Base-by-base conservation (phyloP, 92 coral and sea anemone species). In the Zoanthus sansibaricus region DNA sequence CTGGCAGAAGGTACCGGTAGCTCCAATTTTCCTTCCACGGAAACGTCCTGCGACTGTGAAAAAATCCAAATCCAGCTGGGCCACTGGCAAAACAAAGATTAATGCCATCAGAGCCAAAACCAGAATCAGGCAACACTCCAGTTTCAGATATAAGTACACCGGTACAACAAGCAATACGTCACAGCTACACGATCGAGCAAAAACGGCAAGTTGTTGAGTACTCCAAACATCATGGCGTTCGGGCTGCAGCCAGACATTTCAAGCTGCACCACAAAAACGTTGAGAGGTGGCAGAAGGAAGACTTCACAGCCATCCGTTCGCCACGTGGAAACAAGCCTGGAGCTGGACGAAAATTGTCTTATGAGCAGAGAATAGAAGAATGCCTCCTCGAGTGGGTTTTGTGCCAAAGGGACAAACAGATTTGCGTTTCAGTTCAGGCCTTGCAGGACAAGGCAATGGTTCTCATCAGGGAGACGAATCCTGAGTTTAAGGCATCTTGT, bases 191-290 rank as follows among this genome's bases (percentile, higher is more conserved):
- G 73, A 68, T 68, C 30, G 37, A 68, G 37, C 75, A 70, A 42
- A 55, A 55, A 55, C 61, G 61, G 61, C 13, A 6, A 55, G 78
- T 73, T 42, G 58, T 73, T 3, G 56, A 73, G 55, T 73, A 73
- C 55, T 10, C 32, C 1, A 73, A 73, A 73, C 78, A 73, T 16
- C 32, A n/a, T 73, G 78, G 78, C 20, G 49, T 73, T 73, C 32
- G 58, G 47, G 78, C 78, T 73, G 78, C 58, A 73, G 78, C 78
- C 52, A 16, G 32, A 73, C 61, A 55, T 55, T 55, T 55, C 61
- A 55, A 73, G 49, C 78, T 75, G 15, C 79, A 75, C 79, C 79
- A 75, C 79, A 75, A 75, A 18, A 75, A 75, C 52, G 59, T 75
- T 44, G 79, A 47, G 52, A 75, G 33, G 52, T 75, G 79, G 79